Percentiles rank a stretch among this genome's conserved stretches.
Conservation (phyloP, 92 coral and sea anemone genomes). For the Pocillopora meandrina region DNA sequence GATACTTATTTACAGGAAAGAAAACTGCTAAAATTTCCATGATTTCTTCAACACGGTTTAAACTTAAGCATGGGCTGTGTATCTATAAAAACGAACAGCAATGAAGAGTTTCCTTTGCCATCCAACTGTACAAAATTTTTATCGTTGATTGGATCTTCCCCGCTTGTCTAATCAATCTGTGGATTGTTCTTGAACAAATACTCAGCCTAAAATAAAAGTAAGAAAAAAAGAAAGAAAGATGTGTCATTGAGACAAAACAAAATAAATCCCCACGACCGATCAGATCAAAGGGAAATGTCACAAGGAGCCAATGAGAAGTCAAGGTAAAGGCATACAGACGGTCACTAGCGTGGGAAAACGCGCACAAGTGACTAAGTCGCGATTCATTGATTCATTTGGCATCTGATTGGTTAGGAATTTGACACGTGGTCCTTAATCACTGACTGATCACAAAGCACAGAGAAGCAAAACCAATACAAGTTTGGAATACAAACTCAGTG, state of each 20-base stretch:
- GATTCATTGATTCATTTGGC: too few species aligned
- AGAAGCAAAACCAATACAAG: too few species aligned
- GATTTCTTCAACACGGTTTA: neutral
- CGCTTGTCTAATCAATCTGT: constrained; percentile 74
- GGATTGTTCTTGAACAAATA: constrained; percentile 97
- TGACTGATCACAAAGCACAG: too few species aligned
- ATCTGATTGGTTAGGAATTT: too few species aligned
- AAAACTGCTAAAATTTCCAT: neutral
- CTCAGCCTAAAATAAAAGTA: constrained; percentile 79
- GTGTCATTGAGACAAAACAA: neutral
- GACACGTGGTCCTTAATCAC: too few species aligned
- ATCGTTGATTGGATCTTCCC: constrained; percentile 9
- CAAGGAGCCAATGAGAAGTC: too few species aligned
- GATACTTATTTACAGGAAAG: constrained; percentile 21
- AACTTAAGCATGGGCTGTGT: neutral
- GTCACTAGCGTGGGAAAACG: too few species aligned
- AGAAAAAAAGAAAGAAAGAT: neutral
- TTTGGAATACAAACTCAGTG: neutral
- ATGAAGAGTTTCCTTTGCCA: neutral
- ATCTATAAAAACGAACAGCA: neutral
- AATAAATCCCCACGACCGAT: too few species aligned
- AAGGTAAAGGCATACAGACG: too few species aligned
- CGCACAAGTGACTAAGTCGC: too few species aligned
- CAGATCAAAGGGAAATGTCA: too few species aligned
- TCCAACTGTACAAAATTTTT: constrained; percentile 20